Conservation (phyloP, 2,113 vertebrate species). For the Mormyrus iriodes region DNA sequence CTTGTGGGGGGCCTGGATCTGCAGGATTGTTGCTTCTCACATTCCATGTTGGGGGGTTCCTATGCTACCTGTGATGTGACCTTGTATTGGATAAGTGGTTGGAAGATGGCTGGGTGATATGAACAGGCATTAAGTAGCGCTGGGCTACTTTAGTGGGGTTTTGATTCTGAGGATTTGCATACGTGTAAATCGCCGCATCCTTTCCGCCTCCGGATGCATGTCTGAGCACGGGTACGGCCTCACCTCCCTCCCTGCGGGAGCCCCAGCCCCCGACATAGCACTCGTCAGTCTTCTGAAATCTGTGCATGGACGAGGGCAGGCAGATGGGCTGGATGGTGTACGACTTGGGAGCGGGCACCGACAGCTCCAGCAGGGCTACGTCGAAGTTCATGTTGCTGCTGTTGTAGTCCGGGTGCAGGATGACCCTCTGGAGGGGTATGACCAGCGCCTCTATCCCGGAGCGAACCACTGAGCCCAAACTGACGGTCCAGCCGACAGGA, state of each 20-base stretch:
- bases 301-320: slow-evolving; percentile 70
- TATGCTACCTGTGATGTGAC: not conserved
- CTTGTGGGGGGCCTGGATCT: not conserved
- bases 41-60: not conserved
- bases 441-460: slow-evolving; percentile 63
- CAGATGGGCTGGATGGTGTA: slow-evolving; percentile 76
- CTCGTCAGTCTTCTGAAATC: slow-evolving; percentile 61
- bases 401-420: slow-evolving; percentile 82
- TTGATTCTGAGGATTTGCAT: not conserved
- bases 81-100: not conserved
- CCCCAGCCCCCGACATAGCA: slow-evolving; percentile 94
- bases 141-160: not conserved
- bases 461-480: slow-evolving; percentile 78
- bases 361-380: slow-evolving; percentile 79
- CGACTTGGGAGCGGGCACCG: slow-evolving; percentile 57
- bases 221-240: slow-evolving; percentile 13
- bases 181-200: not conserved
- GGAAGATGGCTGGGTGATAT: not conserved
- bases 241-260: slow-evolving; percentile 65
- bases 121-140: not conserved
- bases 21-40: not conserved
- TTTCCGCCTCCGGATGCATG: not conserved
- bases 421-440: slow-evolving; percentile 72
- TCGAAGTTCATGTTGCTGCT: slow-evolving; percentile 81
- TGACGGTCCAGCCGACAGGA: slow-evolving; percentile 68